Evolutionary conservation across 2,113 vertebrate genomes (phyloP).

Genomic region (Ammodytes marinus): DNA sequence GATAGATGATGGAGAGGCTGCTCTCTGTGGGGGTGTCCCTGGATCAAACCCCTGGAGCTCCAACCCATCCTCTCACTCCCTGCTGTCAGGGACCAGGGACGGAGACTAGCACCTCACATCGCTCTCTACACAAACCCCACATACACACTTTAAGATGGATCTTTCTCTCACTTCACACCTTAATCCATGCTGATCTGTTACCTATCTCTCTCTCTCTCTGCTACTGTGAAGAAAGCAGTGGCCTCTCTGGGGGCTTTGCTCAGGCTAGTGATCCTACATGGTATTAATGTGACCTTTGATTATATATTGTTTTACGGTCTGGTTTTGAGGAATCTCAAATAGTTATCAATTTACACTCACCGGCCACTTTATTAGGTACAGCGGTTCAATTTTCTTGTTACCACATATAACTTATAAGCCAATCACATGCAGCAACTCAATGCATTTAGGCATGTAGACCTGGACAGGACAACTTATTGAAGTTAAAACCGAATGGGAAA

Average conservation of each 20-base stretch:
- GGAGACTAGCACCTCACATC: slow-evolving; percentile 2
- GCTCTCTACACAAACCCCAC: neutral
- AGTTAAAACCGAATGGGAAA: no score
- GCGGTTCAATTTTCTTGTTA: no score
- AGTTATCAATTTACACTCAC: no score
- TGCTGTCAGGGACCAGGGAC: slow-evolving; percentile 16
- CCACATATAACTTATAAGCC: no score
- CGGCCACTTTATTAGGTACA: no score
- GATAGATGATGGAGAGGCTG: slow-evolving; percentile 17
- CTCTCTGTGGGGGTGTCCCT: slow-evolving; percentile 8
- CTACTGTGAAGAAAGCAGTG: neutral
- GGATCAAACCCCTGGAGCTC: slow-evolving; percentile 8
- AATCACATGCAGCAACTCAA: no score
- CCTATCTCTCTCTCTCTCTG: neutral
- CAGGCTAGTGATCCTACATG: no score
- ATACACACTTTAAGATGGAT: neutral
- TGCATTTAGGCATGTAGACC: no score
- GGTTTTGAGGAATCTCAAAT: no score
- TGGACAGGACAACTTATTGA: no score
- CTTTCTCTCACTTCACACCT: neutral
- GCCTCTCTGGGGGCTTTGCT: neutral
- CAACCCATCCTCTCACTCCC: neutral
- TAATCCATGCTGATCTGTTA: neutral
- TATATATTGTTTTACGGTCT: no score
- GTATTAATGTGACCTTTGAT: no score